Evolutionary conservation across 2,888 invertebrate species (phyloP).

Genomic region (Ethmia dodecea): DNA sequence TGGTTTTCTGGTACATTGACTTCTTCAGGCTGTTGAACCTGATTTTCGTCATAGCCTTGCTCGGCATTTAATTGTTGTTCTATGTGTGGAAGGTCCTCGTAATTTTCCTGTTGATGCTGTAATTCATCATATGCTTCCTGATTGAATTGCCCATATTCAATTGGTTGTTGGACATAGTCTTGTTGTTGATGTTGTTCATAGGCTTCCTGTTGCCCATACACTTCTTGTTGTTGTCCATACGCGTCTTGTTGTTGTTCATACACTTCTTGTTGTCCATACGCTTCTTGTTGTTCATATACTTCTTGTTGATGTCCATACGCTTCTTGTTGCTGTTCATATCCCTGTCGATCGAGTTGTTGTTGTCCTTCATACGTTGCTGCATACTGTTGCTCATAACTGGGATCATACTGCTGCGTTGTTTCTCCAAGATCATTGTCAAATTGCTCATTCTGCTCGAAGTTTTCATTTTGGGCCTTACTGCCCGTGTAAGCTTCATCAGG

Average conservation of each 20-base stretch:
- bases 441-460: conserved; percentile 30
- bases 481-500: too few relatives aligned
- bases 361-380: conserved; percentile 10
- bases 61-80: conserved; percentile 39
- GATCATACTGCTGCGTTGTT: conserved; percentile 46
- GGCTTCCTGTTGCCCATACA: conserved; percentile 15
- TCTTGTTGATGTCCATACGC: conserved; percentile 12
- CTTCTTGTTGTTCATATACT: conserved; percentile 13
- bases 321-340: conserved; percentile 17
- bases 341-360: conserved; percentile 14
- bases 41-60: conserved; percentile 27
- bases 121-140: conserved; percentile 16
- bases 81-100: conserved; percentile 27
- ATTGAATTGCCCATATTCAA: too few relatives aligned
- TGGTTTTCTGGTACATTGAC: conserved; percentile 1
- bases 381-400: conserved; percentile 52
- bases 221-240: conserved; percentile 20
- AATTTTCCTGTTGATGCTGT: conserved; percentile 24
- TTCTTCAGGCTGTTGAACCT: conserved; percentile 14
- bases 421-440: conserved; percentile 48
- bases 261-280: conserved; percentile 5
- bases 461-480: conserved; percentile 24
- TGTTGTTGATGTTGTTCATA: conserved; percentile 11
- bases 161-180: conserved; percentile 10
- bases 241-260: conserved; percentile 14